Percentiles rank a stretch among this genome's conserved stretches.
phyloP scores from a whole-genome alignment of 2,888 invertebrate genomes.

The Tuta absoluta region DNA sequence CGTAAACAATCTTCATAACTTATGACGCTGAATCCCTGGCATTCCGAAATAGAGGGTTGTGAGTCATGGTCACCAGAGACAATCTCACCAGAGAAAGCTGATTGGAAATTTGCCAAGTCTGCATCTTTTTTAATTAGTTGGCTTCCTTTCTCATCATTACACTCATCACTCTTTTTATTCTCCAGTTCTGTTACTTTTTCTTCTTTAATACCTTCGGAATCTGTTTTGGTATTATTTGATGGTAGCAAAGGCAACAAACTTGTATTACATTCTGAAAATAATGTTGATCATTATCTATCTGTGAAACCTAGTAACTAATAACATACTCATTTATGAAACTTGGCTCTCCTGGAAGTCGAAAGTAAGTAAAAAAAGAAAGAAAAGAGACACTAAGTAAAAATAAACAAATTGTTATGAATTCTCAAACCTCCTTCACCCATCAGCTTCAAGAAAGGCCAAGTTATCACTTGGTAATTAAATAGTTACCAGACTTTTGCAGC shows the following conservation, averaged over 20 bases:
- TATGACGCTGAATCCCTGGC: background rate
- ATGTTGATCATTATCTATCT: background rate
- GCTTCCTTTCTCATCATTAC: background rate
- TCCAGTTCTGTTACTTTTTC: background rate
- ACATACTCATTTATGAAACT: background rate
- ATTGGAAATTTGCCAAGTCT: background rate
- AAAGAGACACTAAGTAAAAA: background rate
- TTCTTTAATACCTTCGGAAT: background rate
- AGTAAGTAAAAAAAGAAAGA: background rate
- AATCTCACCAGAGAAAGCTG: background rate
- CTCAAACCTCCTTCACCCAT: conserved; percentile 21
- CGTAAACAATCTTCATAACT: background rate
- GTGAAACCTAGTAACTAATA: background rate
- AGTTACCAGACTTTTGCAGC: conserved; percentile 40
- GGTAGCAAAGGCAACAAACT: background rate
- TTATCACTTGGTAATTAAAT: background rate
- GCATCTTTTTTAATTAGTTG: background rate
- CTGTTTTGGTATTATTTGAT: background rate
- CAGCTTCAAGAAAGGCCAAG: conserved; percentile 18
- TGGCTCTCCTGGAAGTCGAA: conserved; percentile 3
- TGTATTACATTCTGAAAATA: background rate
- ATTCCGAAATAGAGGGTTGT: background rate
- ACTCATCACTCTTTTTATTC: background rate
- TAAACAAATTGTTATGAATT: background rate
- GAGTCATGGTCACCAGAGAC: background rate